Evolutionary conservation across 1,140 invertebrate species (phyloP).

Genomic region (Probaryconus sp.): DNA sequence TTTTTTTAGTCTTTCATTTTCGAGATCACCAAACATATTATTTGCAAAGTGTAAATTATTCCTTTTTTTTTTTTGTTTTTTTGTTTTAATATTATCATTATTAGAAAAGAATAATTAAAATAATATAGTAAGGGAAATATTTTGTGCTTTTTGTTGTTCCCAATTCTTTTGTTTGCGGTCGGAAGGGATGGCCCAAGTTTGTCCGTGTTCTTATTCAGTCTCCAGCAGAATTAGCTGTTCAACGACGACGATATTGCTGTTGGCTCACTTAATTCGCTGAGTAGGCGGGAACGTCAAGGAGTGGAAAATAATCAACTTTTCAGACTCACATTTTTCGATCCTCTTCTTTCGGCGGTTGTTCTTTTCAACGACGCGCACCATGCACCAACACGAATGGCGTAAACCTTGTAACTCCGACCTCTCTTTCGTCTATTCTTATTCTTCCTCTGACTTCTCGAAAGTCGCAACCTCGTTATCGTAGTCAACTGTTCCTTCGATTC

Average conservation of each 20-base stretch:
- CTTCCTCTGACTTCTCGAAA: conserved; percentile 58
- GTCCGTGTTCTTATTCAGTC: background rate
- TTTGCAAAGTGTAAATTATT: background rate
- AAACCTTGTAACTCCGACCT: conserved; percentile 56
- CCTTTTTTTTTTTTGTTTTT: background rate
- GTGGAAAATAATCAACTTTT: conserved; percentile 74
- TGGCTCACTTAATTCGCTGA: conserved; percentile 75
- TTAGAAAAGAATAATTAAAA: too few relatives aligned
- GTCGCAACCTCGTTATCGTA: conserved; percentile 61
- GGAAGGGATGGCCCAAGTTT: too few relatives aligned
- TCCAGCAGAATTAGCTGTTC: conserved; percentile 39
- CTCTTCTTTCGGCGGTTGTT: conserved; percentile 64
- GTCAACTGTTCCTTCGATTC: conserved; percentile 57
- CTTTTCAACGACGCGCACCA: conserved; percentile 57
- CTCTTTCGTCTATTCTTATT: conserved; percentile 58
- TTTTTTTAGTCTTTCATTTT: conserved; percentile 10
- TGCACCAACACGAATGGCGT: conserved; percentile 38
- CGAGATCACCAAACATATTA: too few relatives aligned
- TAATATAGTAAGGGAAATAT: too few relatives aligned
- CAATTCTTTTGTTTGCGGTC: too few relatives aligned
- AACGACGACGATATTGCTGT: conserved; percentile 48
- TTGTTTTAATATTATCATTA: too few relatives aligned
- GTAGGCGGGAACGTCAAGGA: conserved; percentile 72
- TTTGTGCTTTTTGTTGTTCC: too few relatives aligned
- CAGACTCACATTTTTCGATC: conserved; percentile 69